Evolutionary conservation across 23 tunicate species (phyloP), one percentile per base, ranked within the genome.

Genomic region (Aplidium turbinatum): DNA sequence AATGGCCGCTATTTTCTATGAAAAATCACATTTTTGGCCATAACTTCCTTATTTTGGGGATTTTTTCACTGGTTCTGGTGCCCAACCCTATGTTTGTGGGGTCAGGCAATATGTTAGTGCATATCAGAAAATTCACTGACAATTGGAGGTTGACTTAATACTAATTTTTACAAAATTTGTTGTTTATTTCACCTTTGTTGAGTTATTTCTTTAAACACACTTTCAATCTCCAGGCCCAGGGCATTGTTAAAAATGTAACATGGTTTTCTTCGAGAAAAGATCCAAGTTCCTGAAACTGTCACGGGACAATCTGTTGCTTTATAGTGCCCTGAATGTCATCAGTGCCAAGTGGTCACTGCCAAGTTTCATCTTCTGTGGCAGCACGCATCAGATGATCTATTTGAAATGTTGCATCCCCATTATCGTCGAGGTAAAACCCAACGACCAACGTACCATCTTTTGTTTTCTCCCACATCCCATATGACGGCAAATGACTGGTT

Each of bases 271-370:
- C 6, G n/a, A 54, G 60, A 54, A 54, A 11, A 54, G 22, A 18
- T 25, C 60, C 60, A 54, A 4, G 22, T 54, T n/a, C n/a, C 60
- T 54, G 22, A 54, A 11, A n/a, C 60, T 11, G 60, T 13, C 22
- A 54, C 60, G 60, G 60, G 6, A 54, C n/a, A 54, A 54, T 54
- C 60, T 54, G 60, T 4, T 11, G 6, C 22, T 54, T 25, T 5
- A n/a, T 54, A 54, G 22, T 54, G 60, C 21, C 60, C 60, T 54
- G 60, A 54, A 54, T 54, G n/a, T 54, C 60, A 54, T 54, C 60
- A 54, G 4, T 54, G 22, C 22, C 60, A 54, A 25, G 60, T 54
- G 60, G 60, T 25, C 60, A n/a, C n/a, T 54, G 60, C 60, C 22
- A 54, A 54, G 22, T 54, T 54, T 54, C 60, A 54, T 54, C 60